Base-by-base conservation (phyloP, 1,140 invertebrate genomes). In the Popillia japonica region DNA sequence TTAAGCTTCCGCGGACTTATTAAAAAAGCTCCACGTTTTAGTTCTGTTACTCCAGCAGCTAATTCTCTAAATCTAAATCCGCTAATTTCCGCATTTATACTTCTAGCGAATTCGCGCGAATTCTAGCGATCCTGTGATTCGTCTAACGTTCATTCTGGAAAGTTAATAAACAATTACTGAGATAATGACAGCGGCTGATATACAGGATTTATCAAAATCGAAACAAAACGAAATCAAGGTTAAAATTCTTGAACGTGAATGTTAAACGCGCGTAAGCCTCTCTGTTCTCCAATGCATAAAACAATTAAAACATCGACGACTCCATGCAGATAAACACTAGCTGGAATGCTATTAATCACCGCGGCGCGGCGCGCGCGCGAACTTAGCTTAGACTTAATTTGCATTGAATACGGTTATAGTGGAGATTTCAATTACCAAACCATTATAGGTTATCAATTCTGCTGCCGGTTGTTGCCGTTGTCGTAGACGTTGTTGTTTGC, bases 391-490 rank as follows among this genome's bases (percentile, higher is more conserved):
- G 61, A 68, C 61, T 68, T 34, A 68, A 68, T 68, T 68, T 68
- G 61, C 61, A 68, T 68, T 68, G 61, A 68, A 68, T 68, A 68
- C 61, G 61, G 20, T 68, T 68, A 23, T 68, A 68, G 61, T 68
- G 61, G 61, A 68, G 61, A 68, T 68, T 68, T 68, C 61, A 68
- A 68, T 68, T 68, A 68, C 61, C 8, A 68, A 68, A 68, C 61
- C 61, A 68, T 68, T 68, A 68, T 22, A 68, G 61, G 61, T 68
- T 68, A 68, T 68, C 61, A 68, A 68, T 68, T 68, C 61, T 68
- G 61, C 61, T 68, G 20, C 61, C 22, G 61, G 20, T 34, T 68
- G 61, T 34, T 34, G 61, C 22, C 11, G 61, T 23, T 61, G 61
- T 68, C 9, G 61, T 27, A 4, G 61, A 22, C 61, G 61, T 22